Base-by-base conservation (phyloP, 2,888 invertebrate species). In the Lasioglossum oenotherae region DNA sequence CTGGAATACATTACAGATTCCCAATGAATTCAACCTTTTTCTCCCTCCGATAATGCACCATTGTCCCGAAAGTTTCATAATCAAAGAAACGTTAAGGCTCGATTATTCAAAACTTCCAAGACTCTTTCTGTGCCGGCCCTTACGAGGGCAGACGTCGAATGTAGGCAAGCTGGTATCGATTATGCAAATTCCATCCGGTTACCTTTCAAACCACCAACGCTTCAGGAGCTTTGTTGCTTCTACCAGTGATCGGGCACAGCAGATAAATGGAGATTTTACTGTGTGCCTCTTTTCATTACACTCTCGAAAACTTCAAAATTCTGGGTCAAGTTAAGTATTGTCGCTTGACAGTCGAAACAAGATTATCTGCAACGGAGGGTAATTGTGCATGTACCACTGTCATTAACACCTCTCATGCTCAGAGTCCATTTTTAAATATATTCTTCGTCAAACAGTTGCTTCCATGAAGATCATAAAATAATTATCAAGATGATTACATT, bases 121-220 rank as follows among this genome's bases (percentile, higher is more conserved):
- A 46, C 27, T 64, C 44, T 35, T 80, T 41, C 44, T 19, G 46
- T 23, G 38, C 16, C 16, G 71, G 27, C 23, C 14, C 35, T 73
- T 46, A 35, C 60, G 73, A 71, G n/a, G 41, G 2, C 44, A 44
- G 72, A 67, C 71, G 41, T 38, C 46, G 74, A 75, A 74, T 74
- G 71, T 38, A 74, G 49, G 64, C 74, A 53, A 74, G 35, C 74
- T 35, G 49, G 53, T 81, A 86, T 84, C 64, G 72, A 78, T 76
- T 84, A 84, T 87, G 67, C 27, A 84, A 74, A 88, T 82, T 74
- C 41, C 14, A 19, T 46, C 27, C n/a, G 31, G 41, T 75, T 57
- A 53, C 73, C n/a, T 69, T 78, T 64, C 64, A 16, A 12, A 44
- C 67, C 10, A 35, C 4, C 23, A 23, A 74, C 35, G 12, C 38